A percentile compares a stretch with the other conserved stretches of the same genome.
These are phyloP conservation scores for Dasyornis broadbenti DNA, from an alignment of 2,113 vertebrate species.

Conservation along the genomic window DNA sequence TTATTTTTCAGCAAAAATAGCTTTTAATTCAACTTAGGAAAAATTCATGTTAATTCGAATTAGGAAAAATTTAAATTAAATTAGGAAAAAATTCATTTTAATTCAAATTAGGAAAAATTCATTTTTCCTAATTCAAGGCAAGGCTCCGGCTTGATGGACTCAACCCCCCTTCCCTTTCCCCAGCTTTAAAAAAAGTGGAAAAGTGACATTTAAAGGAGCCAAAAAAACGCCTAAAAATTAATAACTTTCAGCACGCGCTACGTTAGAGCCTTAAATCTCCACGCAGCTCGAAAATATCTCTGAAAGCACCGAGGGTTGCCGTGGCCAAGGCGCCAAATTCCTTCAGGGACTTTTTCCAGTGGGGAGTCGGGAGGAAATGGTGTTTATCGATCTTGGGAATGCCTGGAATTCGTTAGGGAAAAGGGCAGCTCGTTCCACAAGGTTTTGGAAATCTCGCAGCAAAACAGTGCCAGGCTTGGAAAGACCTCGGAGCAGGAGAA, in stretches of 20 bases:
- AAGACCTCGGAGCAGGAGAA: not conserved
- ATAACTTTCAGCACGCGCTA: not conserved
- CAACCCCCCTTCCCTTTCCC: not conserved
- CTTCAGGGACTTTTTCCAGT: not conserved
- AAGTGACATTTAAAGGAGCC: not conserved
- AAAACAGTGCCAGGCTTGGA: not conserved
- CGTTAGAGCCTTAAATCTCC: not conserved
- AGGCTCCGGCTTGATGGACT: not conserved
- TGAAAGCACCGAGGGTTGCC: not conserved
- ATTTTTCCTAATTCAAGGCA: not conserved
- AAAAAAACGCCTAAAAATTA: not conserved
- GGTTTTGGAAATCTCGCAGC: not conserved
- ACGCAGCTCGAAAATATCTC: not conserved
- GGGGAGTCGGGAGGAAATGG: not conserved
- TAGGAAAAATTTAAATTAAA: too few relatives aligned
- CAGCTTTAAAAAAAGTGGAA: not conserved
- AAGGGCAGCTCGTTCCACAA: not conserved
- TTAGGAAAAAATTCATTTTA: too few relatives aligned
- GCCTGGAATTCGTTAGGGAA: not conserved
- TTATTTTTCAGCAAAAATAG: too few relatives aligned
- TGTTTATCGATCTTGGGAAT: not conserved
- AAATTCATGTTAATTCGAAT: too few relatives aligned
- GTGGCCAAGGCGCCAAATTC: not conserved
- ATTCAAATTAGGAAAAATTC: too few relatives aligned
- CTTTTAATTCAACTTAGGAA: too few relatives aligned